Conservation (phyloP, 1,140 invertebrate species). For the Aradophagus sp. region DNA sequence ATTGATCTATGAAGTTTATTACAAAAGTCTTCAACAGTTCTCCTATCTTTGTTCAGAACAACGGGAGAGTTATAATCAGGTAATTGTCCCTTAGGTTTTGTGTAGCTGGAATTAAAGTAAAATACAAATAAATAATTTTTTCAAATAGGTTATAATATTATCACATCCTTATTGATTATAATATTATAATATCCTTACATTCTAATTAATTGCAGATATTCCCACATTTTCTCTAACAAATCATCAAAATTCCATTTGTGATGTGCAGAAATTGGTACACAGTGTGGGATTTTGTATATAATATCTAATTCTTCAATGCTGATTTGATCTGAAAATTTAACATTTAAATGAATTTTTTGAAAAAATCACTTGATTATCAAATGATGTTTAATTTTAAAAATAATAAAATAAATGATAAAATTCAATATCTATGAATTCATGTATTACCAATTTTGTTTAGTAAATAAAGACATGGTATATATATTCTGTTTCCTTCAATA, state of each 20-base stretch:
- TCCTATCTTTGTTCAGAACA: slow-evolving; percentile 91
- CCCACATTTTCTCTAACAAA: slow-evolving; percentile 99
- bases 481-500: slow-evolving; percentile 98
- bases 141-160: slow-evolving; percentile 20
- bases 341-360: too few relatives aligned
- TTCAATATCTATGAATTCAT: too few relatives aligned
- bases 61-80: slow-evolving; percentile 98
- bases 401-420: too few relatives aligned
- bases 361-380: too few relatives aligned
- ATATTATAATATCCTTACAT: slow-evolving; percentile 80
- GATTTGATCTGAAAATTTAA: slow-evolving; percentile 83
- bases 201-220: slow-evolving; percentile 94
- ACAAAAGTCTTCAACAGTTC: slow-evolving; percentile 97
- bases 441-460: slow-evolving; percentile 97
- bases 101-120: slow-evolving; percentile 82
- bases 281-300: slow-evolving; percentile 99
- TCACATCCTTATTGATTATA: slow-evolving; percentile 96
- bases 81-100: slow-evolving; percentile 99
- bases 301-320: slow-evolving; percentile 97
- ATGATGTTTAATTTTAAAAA: too few relatives aligned
- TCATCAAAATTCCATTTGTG: slow-evolving; percentile 99
- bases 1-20: slow-evolving; percentile 98
- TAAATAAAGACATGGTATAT: slow-evolving; percentile 98
- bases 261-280: slow-evolving; percentile 99
- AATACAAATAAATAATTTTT: not conserved